phyloP scores from a whole-genome alignment of 2,888 invertebrate genomes.

The Sphinx pinastri region DNA sequence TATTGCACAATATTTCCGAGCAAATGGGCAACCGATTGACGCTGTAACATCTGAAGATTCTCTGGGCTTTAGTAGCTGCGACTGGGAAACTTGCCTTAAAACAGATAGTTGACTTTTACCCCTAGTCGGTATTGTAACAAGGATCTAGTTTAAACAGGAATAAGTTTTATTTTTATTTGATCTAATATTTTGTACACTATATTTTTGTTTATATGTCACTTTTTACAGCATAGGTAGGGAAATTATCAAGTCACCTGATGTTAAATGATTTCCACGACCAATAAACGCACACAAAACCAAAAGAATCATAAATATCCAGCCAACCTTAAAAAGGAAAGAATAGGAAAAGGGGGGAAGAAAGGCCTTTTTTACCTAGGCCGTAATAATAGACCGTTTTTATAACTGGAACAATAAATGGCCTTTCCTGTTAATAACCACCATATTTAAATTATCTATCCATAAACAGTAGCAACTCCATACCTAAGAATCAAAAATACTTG shows the following conservation, averaged over 20 bases:
- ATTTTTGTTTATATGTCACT: too few relatives aligned
- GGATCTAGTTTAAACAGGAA: too few relatives aligned
- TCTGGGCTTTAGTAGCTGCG: constrained; percentile 9
- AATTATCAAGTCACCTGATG: background rate
- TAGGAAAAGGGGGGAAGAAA: background rate
- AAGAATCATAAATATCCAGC: background rate
- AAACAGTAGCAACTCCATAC: too few relatives aligned
- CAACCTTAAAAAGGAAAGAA: background rate
- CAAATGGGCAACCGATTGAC: background rate
- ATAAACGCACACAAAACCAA: background rate
- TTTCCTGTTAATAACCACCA: too few relatives aligned
- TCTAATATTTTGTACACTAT: too few relatives aligned
- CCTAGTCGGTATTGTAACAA: too few relatives aligned
- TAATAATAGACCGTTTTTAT: background rate
- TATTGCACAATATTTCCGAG: constrained; percentile 20
- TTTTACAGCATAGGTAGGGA: background rate
- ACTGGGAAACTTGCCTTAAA: constrained; percentile 6
- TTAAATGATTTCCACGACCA: background rate
- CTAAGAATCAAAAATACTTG: too few relatives aligned
- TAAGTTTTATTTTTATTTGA: background rate
- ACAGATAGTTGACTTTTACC: background rate
- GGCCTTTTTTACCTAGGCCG: background rate
- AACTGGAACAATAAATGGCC: background rate
- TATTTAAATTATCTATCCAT: too few relatives aligned
- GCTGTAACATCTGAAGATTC: constrained; percentile 15